Percentiles rank a stretch among this genome's conserved stretches.
phyloP scores from a whole-genome alignment of 2,113 vertebrate genomes.

The Etheostoma cragini region DNA sequence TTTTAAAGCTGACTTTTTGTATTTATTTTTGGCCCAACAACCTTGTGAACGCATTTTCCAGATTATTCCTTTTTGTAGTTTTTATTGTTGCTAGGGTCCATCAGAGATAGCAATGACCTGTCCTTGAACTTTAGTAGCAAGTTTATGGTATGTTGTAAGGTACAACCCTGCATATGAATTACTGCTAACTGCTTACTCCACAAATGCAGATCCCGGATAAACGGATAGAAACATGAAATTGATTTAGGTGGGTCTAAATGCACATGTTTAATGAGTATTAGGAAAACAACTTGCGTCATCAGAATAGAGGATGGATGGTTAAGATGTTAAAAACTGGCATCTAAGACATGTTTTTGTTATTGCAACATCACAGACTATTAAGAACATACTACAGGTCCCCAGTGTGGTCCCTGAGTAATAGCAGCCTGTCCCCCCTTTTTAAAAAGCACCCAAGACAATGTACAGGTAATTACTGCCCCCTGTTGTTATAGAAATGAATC shows the following conservation, averaged over 20 bases:
- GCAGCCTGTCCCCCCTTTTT: neutral
- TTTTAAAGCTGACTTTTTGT: neutral
- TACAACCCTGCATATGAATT: conserved; percentile 43
- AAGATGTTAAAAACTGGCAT: neutral
- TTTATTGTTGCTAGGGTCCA: neutral
- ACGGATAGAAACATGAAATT: conserved; percentile 27
- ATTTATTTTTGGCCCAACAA: neutral
- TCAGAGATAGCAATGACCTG: conserved; percentile 8
- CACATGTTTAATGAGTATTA: conserved; percentile 7
- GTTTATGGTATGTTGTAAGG: conserved; percentile 27
- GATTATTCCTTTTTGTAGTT: neutral
- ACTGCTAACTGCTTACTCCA: conserved; percentile 30
- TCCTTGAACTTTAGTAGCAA: conserved; percentile 20
- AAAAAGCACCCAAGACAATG: too few relatives aligned
- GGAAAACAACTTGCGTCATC: neutral
- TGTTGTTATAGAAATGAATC: neutral
- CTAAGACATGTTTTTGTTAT: too few relatives aligned
- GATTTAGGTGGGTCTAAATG: conserved; percentile 7
- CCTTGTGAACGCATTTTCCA: conserved; percentile 6
- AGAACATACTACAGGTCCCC: neutral
- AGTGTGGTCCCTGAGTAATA: neutral
- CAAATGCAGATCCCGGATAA: conserved; percentile 37
- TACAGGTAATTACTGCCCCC: neutral
- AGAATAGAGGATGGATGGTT: neutral
- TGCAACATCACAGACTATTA: too few relatives aligned